Evolutionary conservation across 2,888 invertebrate species (phyloP).

Genomic region (Aelia acuminata): DNA sequence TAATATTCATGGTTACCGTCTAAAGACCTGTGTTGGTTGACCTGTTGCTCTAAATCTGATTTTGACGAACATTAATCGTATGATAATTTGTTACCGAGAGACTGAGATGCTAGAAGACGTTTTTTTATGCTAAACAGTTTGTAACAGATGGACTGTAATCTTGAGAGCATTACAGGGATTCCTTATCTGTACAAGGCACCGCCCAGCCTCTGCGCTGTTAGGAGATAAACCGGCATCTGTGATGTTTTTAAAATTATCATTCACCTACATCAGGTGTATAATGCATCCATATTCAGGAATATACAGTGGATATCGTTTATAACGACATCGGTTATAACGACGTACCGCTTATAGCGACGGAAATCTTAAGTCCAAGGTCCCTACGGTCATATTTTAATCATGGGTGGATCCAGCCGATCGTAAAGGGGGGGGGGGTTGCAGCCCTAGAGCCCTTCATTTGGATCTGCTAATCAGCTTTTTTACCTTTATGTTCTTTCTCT

Average conservation of each 20-base stretch:
- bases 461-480: no score
- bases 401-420: no score
- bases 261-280: background rate
- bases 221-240: background rate
- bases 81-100: background rate
- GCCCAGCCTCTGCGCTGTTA: background rate
- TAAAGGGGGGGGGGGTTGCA: no score
- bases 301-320: no score
- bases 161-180: background rate
- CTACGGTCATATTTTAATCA: no score
- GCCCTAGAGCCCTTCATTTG: no score
- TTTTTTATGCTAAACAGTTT: conserved; percentile 21
- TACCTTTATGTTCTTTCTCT: no score
- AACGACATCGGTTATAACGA: no score
- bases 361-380: no score
- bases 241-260: background rate
- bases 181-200: background rate
- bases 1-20: background rate
- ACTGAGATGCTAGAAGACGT: background rate
- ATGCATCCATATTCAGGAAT: background rate
- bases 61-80: background rate
- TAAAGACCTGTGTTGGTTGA: no score
- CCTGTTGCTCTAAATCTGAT: background rate
- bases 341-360: no score
- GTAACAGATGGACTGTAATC: background rate